Base-by-base conservation (phyloP, 1,140 invertebrate genomes). In the Pachyrhynchus sulphureomaculatus region DNA sequence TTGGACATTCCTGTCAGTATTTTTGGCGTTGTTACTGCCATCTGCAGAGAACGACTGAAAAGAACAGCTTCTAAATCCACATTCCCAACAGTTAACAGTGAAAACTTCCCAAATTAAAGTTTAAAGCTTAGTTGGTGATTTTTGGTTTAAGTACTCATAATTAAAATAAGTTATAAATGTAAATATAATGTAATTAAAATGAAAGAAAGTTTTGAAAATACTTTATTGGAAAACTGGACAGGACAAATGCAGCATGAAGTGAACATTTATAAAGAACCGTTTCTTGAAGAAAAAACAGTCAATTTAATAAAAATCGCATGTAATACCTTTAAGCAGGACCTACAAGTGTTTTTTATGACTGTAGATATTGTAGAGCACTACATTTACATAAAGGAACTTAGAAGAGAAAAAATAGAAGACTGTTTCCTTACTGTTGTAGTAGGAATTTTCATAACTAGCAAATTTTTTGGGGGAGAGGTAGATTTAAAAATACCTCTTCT, bases 361-460 rank as follows among this genome's bases (percentile, higher is more conserved):
- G 41, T 66, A 0, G 68, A 73, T 41, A 54, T 71, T 15, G 34
- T 66, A 26, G 68, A 71, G 53, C 23, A 65, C 36, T 73, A 73
- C 37, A 59, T 72, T 13, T 47, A 37, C 13, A 47, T 60, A n/a
- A 70, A 71, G 45, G 57, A 61, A 15, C 5, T 39, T 3, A 42
- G 36, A 23, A 47, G 62, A 4, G 51, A 65, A 44, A 54, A 64
- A 24, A 66, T 68, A 15, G 26, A 55, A 9, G 67, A 73, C 52
- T 61, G 57, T 8, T 44, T 67, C 29, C 34, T 73, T 12, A 26
- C 48, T 3, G 20, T 69, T 8, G 41, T 60, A 12, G 56, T 52
- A 0, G 49, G 58, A 29, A 52, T 71, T n/a, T 72, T 72, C 23
- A 65, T 72, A 8, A 60, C 60, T 33, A 67, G 62, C 44, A 73